Evolutionary conservation across 1,140 invertebrate genomes (phyloP).

Genomic region (Caenorhabditis latens): DNA sequence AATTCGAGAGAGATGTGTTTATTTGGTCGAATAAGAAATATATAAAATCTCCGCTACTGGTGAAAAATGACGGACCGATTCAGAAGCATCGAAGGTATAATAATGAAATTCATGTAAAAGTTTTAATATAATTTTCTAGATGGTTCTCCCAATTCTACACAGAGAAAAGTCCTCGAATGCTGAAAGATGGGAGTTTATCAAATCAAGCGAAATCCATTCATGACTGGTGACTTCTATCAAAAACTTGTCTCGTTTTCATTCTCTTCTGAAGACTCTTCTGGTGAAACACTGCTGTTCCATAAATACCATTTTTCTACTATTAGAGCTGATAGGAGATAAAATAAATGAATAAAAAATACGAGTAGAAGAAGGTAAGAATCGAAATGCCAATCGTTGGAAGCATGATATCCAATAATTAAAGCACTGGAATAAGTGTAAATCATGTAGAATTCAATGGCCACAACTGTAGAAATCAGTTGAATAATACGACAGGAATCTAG

Average conservation of each 20-base stretch:
- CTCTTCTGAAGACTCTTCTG: neutral
- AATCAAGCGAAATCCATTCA: constrained; percentile 62
- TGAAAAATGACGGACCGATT: constrained; percentile 85
- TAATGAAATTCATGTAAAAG: neutral
- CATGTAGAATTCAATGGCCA: neutral
- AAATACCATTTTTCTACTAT: constrained; percentile 26
- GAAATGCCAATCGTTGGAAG: neutral
- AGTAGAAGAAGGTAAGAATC: neutral
- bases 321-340: neutral
- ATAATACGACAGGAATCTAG: neutral
- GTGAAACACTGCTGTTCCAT: neutral
- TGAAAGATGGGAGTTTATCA: constrained; percentile 64
- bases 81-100: constrained; percentile 81
- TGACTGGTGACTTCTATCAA: constrained; percentile 58
- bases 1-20: constrained; percentile 88
- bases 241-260: neutral
- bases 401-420: neutral
- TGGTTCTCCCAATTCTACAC: constrained; percentile 92
- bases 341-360: neutral
- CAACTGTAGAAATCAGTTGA: neutral
- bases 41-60: constrained; percentile 83
- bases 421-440: constrained; percentile 1
- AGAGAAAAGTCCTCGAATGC: constrained; percentile 82
- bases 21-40: constrained; percentile 91
- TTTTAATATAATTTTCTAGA: constrained; percentile 65